A percentile compares a stretch with the other conserved stretches of the same genome.
Evolutionary conservation across 2,888 invertebrate species (phyloP).

Genomic region (Alloplasta piceator): DNA sequence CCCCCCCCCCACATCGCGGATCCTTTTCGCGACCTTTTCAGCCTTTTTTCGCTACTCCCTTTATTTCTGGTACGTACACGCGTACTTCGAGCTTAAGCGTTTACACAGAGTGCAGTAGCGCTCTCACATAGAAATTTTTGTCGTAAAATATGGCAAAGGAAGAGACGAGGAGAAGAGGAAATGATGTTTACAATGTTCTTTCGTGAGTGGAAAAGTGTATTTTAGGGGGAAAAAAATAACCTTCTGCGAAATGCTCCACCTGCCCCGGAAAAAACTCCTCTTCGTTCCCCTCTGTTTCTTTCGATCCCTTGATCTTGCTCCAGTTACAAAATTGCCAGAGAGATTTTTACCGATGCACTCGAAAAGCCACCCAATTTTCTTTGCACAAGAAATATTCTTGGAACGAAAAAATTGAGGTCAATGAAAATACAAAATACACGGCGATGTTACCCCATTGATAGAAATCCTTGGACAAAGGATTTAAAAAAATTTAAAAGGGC

Average conservation of each 20-base stretch:
- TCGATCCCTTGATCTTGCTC: background rate
- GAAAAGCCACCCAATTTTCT: no score
- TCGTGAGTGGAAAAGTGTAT: background rate
- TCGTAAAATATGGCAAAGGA: background rate
- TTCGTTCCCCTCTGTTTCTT: background rate
- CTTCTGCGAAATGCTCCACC: background rate
- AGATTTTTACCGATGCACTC: no score
- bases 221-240: background rate
- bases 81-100: background rate
- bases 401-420: no score
- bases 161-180: background rate
- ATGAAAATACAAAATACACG: no score
- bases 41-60: background rate
- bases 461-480: no score
- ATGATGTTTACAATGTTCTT: background rate
- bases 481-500: no score
- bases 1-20: constrained; percentile 34
- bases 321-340: background rate
- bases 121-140: background rate
- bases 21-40: background rate
- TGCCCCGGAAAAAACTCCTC: background rate
- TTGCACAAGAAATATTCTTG: no score
- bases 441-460: no score
- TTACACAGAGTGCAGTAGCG: background rate
- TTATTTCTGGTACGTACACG: constrained; percentile 24